These are phyloP conservation scores for Glaucidium brasilianum DNA, from an alignment of 2,113 vertebrate species.

Conservation along the genomic window DNA sequence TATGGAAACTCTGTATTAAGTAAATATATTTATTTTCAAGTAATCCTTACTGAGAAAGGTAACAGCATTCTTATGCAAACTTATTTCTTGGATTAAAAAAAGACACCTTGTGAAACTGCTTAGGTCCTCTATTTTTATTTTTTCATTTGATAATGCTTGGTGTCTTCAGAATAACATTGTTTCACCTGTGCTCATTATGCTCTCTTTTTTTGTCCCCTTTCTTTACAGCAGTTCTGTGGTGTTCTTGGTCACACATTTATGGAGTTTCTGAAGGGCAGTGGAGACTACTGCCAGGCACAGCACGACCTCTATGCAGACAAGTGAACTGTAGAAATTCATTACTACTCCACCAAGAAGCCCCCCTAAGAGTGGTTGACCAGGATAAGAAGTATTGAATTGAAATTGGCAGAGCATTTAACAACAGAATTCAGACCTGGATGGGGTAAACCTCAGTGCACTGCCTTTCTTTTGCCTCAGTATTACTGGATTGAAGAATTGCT, in stretches of 20 bases:
- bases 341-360: conserved; percentile 88
- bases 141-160: neutral
- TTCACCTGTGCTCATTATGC: neutral
- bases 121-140: neutral
- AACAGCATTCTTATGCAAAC: neutral
- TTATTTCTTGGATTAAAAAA: neutral
- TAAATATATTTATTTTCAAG: neutral
- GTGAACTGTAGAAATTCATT: conserved; percentile 91
- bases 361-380: conserved; percentile 81
- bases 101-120: neutral
- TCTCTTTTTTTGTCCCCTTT: neutral
- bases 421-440: conserved; percentile 93
- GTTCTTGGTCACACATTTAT: conserved; percentile 99
- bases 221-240: conserved; percentile 99
- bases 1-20: neutral
- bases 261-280: conserved; percentile 99
- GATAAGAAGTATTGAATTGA: conserved; percentile 79
- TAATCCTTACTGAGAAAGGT: neutral
- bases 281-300: conserved; percentile 99
- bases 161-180: neutral
- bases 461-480: conserved; percentile 91
- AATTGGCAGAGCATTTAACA: conserved; percentile 82
- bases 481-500: conserved; percentile 92
- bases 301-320: conserved; percentile 99
- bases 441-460: conserved; percentile 97